Evolutionary conservation across 2,888 invertebrate genomes (phyloP), one percentile per base, ranked within the genome.

Genomic region (Hanleya hanleyi): DNA sequence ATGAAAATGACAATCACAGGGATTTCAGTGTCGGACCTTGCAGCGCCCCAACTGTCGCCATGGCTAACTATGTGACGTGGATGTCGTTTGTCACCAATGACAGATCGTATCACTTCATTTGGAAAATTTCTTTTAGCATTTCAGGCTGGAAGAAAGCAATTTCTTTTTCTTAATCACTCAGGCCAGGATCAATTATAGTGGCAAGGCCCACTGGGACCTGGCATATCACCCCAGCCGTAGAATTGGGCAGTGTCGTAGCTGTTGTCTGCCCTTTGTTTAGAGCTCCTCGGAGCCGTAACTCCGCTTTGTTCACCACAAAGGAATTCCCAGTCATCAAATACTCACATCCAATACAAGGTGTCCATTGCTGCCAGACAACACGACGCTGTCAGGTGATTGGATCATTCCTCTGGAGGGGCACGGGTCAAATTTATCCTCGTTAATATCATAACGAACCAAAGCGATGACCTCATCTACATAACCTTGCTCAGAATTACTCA

Each of bases 151-250:
- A 15, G 57, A 57, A 57, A 57, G 57, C 57, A 57, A 57, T 57
- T 57, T 57, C 57, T 57, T 57, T 57, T 57, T 57, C 57, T 57
- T 57, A 57, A 57, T 57, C 57, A 57, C 57, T 57, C 32, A 29
- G 57, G 26, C 32, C 26, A 22, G 29, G 57, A 57, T 57, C 57
- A 57, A 57, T 57, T 57, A 57, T 57, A 29, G 29, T 57, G 26
- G 22, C 29, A 15, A 29, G 29, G 26, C 29, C 57, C 32, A 26
- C 15, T 22, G 57, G 57, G 57, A 26, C 18, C 47, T 18, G 57
- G 26, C 57, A 57, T 57, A 57, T 57, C 57, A 26, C n/a, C n/a
- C n/a, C n/a, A n/a, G n/a, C n/a, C n/a, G n/a, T n/a, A n/a, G n/a
- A n/a, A n/a, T n/a, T n/a, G n/a, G n/a, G n/a, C n/a, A n/a, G n/a